Percentiles rank a stretch among this genome's conserved stretches.
Conservation (phyloP, 2,888 invertebrate species). For the Cheilosia soror region DNA sequence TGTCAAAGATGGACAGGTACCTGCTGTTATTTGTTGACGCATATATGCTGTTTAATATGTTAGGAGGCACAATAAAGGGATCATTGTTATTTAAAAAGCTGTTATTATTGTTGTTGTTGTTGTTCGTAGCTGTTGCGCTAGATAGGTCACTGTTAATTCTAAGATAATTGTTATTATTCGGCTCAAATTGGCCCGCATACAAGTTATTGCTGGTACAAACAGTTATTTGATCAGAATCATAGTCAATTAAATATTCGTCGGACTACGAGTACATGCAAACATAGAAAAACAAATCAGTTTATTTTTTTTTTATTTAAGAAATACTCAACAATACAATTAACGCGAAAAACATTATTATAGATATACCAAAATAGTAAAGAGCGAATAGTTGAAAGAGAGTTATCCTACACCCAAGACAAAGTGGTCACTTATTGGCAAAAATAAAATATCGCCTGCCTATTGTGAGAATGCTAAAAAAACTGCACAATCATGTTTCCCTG, state of each 20-base stretch:
- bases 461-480: no score
- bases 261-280: conserved; percentile 76
- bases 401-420: conserved; percentile 6
- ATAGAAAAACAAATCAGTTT: conserved; percentile 69
- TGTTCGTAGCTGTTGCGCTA: conserved; percentile 50
- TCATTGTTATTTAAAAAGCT: conserved; percentile 46
- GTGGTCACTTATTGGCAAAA: background rate
- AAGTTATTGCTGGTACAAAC: conserved; percentile 75
- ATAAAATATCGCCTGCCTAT: no score
- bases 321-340: conserved; percentile 58
- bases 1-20: conserved; percentile 52
- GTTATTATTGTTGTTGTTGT: conserved; percentile 40
- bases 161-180: conserved; percentile 65
- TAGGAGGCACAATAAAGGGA: conserved; percentile 56
- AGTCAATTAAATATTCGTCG: conserved; percentile 78
- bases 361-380: conserved; percentile 59
- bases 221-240: conserved; percentile 77
- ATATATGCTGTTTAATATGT: conserved; percentile 26
- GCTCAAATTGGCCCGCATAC: conserved; percentile 68
- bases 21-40: conserved; percentile 24
- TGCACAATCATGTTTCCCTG: no score
- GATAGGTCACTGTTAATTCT: conserved; percentile 74
- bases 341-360: conserved; percentile 50
- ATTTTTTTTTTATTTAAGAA: conserved; percentile 16
- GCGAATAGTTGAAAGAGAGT: background rate